phyloP scores from a whole-genome alignment of 2,888 invertebrate species.

The Watsonalla binaria region DNA sequence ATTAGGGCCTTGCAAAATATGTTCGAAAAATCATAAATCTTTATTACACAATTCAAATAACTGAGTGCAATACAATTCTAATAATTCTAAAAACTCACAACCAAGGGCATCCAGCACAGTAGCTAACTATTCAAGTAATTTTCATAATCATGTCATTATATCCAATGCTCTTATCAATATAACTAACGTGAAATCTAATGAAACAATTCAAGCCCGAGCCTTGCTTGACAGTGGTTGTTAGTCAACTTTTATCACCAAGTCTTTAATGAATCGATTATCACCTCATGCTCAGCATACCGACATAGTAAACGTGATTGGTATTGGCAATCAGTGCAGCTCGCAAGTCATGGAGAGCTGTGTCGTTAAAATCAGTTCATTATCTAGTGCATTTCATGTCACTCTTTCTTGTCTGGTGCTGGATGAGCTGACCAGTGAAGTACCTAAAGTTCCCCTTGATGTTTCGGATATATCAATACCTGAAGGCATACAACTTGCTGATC shows the following conservation, averaged over 20 bases:
- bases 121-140: not conserved
- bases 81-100: too few relatives aligned
- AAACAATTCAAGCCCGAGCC: not conserved
- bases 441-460: constrained; percentile 8
- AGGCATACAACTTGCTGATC: constrained; percentile 15
- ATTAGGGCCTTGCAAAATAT: too few relatives aligned
- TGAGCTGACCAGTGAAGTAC: constrained; percentile 12
- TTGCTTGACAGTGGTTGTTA: not conserved
- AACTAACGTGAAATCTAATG: constrained; percentile 7
- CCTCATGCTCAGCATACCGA: constrained; percentile 4
- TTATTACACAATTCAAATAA: too few relatives aligned
- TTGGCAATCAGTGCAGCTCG: constrained; percentile 11
- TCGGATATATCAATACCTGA: constrained; percentile 8
- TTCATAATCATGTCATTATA: not conserved
- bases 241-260: not conserved
- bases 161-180: constrained; percentile 12
- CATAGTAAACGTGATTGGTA: constrained; percentile 13
- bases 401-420: constrained; percentile 12
- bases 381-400: constrained; percentile 2
- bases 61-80: too few relatives aligned
- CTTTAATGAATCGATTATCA: constrained; percentile 2
- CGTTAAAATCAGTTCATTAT: constrained; percentile 8
- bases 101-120: too few relatives aligned
- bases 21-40: too few relatives aligned
- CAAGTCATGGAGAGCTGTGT: constrained; percentile 11